phyloP scores from a whole-genome alignment of 2,888 invertebrate genomes.

The Bellardia pandia region DNA sequence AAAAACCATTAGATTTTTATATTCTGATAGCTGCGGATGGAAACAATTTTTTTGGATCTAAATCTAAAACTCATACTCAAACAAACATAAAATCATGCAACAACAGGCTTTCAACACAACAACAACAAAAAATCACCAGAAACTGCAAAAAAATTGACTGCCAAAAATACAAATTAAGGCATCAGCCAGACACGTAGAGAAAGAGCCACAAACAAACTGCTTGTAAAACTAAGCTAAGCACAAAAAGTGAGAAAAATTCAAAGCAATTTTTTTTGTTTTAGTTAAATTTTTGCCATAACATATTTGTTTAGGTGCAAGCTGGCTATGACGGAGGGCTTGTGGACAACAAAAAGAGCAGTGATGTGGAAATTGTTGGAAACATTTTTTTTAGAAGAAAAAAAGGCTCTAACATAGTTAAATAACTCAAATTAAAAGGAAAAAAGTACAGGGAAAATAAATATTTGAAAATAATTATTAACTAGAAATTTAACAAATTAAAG shows the following conservation, averaged over 20 bases:
- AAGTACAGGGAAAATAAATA: too few relatives aligned
- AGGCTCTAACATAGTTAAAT: background rate
- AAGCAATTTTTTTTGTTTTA: background rate
- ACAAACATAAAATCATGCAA: background rate
- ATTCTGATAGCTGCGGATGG: slow-evolving; percentile 27
- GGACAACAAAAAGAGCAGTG: slow-evolving; percentile 15
- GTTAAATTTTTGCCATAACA: background rate
- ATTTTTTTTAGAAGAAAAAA: background rate
- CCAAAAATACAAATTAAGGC: slow-evolving; percentile 53
- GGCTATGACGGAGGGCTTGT: background rate
- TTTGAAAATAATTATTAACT: too few relatives aligned
- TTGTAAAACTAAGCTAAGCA: background rate
- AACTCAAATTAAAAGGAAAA: slow-evolving; percentile 10
- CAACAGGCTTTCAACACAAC: background rate
- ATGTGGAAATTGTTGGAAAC: slow-evolving; percentile 4
- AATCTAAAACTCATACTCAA: slow-evolving; percentile 11
- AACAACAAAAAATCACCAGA: background rate
- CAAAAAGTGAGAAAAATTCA: slow-evolving; percentile 1
- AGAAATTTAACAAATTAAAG: background rate
- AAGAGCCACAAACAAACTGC: background rate
- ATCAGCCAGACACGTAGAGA: slow-evolving; percentile 17
- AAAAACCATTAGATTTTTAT: slow-evolving; percentile 55
- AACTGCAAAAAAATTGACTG: slow-evolving; percentile 34
- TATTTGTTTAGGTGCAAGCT: slow-evolving; percentile 19
- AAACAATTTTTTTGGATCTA: slow-evolving; percentile 38